phyloP scores from a whole-genome alignment of 1,140 invertebrate genomes.

The Chironomus tepperi region DNA sequence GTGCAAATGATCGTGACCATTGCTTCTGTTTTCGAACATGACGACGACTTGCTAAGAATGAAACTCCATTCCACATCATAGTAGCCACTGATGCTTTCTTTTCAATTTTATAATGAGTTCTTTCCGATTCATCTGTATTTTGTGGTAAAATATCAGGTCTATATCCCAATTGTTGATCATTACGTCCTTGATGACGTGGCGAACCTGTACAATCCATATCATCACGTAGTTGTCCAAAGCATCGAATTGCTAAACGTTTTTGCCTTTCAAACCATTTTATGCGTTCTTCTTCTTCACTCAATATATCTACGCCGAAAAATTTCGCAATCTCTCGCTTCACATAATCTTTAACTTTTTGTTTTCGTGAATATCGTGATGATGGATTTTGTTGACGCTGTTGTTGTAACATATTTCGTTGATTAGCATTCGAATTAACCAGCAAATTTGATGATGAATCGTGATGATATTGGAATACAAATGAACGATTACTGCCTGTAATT shows the following conservation, averaged over 20 bases:
- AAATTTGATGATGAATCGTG: slow-evolving; percentile 18
- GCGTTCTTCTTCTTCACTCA: slow-evolving; percentile 52
- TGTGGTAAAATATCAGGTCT: slow-evolving; percentile 41
- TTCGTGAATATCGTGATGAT: slow-evolving; percentile 33
- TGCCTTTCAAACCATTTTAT: slow-evolving; percentile 58
- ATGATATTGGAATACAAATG: slow-evolving; percentile 8
- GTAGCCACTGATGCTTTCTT: slow-evolving; percentile 49
- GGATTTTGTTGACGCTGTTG: slow-evolving; percentile 25
- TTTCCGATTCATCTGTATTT: slow-evolving; percentile 27
- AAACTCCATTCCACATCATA: slow-evolving; percentile 48
- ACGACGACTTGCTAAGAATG: slow-evolving; percentile 44
- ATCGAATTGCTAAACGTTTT: slow-evolving; percentile 49
- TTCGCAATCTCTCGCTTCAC: slow-evolving; percentile 57
- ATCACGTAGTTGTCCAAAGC: slow-evolving; percentile 34
- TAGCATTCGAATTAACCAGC: slow-evolving; percentile 4
- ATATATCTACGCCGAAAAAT: slow-evolving; percentile 62
- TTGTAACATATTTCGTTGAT: slow-evolving; percentile 22
- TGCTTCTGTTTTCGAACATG: slow-evolving; percentile 39
- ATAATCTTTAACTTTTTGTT: slow-evolving; percentile 44
- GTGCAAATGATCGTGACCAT: slow-evolving; percentile 48
- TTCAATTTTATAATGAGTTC: slow-evolving; percentile 31
- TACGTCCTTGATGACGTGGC: background rate
- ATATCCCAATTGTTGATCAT: slow-evolving; percentile 28
- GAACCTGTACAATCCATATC: slow-evolving; percentile 27
- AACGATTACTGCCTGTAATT: slow-evolving; percentile 15